Evolutionary conservation across 2,797 vertebrate genomes (phyloP).

Genomic region (Amblyraja radiata): DNA sequence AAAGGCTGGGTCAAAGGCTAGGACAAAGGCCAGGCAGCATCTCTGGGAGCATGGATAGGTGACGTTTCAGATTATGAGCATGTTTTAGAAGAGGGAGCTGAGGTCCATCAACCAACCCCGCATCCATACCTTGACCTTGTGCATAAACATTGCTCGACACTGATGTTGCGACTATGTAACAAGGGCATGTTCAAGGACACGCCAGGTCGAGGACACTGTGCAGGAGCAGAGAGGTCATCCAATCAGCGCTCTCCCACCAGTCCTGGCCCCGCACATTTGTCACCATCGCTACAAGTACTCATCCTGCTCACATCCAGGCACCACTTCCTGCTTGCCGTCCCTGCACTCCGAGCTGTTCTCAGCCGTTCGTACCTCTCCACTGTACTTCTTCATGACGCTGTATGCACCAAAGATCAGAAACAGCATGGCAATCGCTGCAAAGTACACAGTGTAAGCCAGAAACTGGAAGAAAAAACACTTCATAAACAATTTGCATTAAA

Average conservation of each 20-base stretch:
- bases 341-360: not conserved
- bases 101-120: not conserved
- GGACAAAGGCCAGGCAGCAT: too few relatives aligned
- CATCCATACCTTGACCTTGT: not conserved
- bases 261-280: not conserved
- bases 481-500: not conserved
- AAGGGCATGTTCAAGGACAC: not conserved
- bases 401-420: slow-evolving; percentile 71
- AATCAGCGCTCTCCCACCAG: not conserved
- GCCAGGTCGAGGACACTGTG: not conserved
- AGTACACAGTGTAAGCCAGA: slow-evolving; percentile 81
- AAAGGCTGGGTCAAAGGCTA: too few relatives aligned
- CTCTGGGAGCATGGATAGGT: too few relatives aligned
- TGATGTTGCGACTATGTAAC: not conserved
- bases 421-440: slow-evolving; percentile 71
- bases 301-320: not conserved
- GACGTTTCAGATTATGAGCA: not conserved
- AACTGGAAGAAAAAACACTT: slow-evolving; percentile 62
- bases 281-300: too few relatives aligned
- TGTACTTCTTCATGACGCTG: slow-evolving; percentile 55
- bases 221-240: not conserved
- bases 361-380: not conserved
- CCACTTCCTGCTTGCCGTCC: not conserved
- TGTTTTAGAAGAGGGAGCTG: not conserved
- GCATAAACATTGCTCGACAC: not conserved